Evolutionary conservation across 2,888 invertebrate genomes (phyloP), one percentile per base, ranked within the genome.

Genomic region (Harpalus rufipes): DNA sequence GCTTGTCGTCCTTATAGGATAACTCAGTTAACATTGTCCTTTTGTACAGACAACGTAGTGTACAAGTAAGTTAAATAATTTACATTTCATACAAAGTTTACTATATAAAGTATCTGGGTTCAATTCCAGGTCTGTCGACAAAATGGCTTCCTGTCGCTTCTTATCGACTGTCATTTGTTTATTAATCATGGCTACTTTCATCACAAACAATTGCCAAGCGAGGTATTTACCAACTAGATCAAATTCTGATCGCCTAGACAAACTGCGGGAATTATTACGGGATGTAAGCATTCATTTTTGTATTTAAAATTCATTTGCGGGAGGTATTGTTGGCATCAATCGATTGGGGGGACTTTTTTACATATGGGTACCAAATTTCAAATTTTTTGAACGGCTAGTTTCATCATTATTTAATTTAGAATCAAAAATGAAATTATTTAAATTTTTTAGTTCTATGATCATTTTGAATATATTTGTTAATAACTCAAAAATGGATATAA

Each of bases 191-290:
- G 21, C 41, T 7, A 44, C 74, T 21, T 12, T 78, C 18, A 14
- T 78, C 8, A 12, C 65, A 16, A 63, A 84, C 63, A 76, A 85
- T 51, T 25, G 7, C 32, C 86, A 87, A 81, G 88, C 88, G 79
- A 87, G 89, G 63, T 89, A 89, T 86, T 86, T 89, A 68, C 89
- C 89, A 56, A 89, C 89, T 8, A 86, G 89, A 79, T 87, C 87
- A 25, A 88, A 88, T 83, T 88, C 88, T 56, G 89, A 89, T 84
- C 87, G 88, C 7, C 86, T 89, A 10, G 89, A 89, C 83, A 87
- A 88, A 85, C 88, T 89, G 7, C 86, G 89, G 81, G 89, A 89
- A 76, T 87, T 89, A 39, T 86, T 89, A 81, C 87, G 88, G 87
- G 89, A 89, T 76, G 89, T 89, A 88, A 89, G 88, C 87, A 44